Conservation (phyloP, 2,113 vertebrate genomes). For the Gavia stellata region DNA sequence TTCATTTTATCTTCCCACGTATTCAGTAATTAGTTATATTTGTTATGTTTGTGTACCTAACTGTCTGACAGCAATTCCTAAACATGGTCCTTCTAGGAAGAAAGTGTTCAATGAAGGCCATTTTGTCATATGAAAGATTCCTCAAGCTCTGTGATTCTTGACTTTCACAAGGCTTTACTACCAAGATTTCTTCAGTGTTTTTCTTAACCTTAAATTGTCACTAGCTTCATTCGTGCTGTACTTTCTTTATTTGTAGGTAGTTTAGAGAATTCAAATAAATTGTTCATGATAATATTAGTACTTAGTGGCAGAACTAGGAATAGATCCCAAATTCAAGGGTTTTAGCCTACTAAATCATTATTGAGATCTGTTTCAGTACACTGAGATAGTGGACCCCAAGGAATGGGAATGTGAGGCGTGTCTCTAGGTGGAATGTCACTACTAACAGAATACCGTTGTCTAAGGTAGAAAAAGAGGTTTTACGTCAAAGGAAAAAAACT, state of each 20-base stretch:
- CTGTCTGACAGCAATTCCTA: neutral
- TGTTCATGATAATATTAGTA: neutral
- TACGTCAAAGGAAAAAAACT: neutral
- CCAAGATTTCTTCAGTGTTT: neutral
- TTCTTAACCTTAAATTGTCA: neutral
- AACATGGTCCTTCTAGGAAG: neutral
- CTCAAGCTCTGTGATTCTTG: neutral
- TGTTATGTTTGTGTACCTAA: neutral
- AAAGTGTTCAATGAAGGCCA: fast-evolving
- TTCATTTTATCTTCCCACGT: neutral
- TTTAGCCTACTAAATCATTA: neutral
- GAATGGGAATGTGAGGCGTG: neutral
- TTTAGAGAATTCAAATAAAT: neutral
- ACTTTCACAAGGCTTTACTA: neutral
- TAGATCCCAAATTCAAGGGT: neutral
- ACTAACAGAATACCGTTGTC: neutral
- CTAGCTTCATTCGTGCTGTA: neutral
- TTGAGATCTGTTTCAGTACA: neutral
- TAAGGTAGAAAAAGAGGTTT: neutral
- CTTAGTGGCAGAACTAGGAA: neutral
- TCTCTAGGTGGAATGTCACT: neutral
- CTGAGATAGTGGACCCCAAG: neutral
- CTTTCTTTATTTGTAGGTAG: neutral
- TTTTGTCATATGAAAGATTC: neutral
- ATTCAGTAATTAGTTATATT: neutral